A percentile compares a stretch with the other conserved stretches of the same genome.
These are phyloP conservation scores for Hippocampus abdominalis DNA, from an alignment of 2,113 vertebrate species.

Conservation along the genomic window DNA sequence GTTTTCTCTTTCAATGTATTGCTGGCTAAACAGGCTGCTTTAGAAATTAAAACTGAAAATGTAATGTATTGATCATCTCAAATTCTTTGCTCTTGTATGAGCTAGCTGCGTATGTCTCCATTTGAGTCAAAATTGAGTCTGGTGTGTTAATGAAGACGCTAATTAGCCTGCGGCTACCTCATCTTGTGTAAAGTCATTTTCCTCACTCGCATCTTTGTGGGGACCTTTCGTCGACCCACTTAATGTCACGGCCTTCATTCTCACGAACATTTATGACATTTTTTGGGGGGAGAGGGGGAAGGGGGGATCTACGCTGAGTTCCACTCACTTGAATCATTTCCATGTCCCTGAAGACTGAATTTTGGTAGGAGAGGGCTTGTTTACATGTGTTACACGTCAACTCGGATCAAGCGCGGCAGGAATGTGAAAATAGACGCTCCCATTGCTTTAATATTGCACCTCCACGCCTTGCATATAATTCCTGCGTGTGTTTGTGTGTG, in stretches of 20 bases:
- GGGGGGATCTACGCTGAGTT: background rate
- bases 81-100: background rate
- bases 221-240: background rate
- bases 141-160: slow-evolving; percentile 28
- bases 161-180: slow-evolving; percentile 22
- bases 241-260: background rate
- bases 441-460: slow-evolving; percentile 2
- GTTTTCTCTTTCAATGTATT: no score
- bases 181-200: slow-evolving; percentile 17
- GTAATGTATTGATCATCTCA: background rate
- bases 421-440: slow-evolving; percentile 1
- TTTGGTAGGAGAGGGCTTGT: background rate
- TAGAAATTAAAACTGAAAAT: background rate
- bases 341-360: background rate
- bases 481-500: background rate
- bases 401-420: slow-evolving; percentile 1
- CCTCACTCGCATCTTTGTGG: background rate
- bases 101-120: background rate
- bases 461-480: slow-evolving; percentile 1
- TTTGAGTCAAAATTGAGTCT: slow-evolving; percentile 34
- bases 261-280: background rate
- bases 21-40: background rate
- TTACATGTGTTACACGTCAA: background rate
- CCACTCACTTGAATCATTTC: background rate
- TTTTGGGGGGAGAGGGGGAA: background rate